A percentile compares a stretch with the other conserved stretches of the same genome.
These are phyloP conservation scores for Yoshiicerus persimilis DNA, from an alignment of 1,140 invertebrate species.

Conservation along the genomic window DNA sequence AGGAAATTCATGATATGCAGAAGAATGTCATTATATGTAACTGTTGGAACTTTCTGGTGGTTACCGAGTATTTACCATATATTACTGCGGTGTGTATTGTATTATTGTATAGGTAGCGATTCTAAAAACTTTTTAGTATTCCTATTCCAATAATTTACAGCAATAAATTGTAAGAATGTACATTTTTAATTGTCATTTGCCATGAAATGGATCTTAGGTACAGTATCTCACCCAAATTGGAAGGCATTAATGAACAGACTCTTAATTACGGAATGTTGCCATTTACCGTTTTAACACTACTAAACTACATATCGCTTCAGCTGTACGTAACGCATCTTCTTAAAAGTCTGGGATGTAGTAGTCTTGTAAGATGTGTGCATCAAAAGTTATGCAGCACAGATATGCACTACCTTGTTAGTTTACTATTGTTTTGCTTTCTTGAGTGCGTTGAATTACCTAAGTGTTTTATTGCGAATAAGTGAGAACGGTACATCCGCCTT, in stretches of 20 bases:
- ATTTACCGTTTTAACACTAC: not conserved
- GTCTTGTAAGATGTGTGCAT: not conserved
- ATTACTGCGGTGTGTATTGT: no score
- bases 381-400: not conserved
- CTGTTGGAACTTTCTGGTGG: no score
- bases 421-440: not conserved
- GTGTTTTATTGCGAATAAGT: not conserved
- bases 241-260: not conserved
- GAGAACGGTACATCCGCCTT: slow-evolving; percentile 9
- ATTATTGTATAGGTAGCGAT: no score
- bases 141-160: no score
- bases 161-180: not conserved
- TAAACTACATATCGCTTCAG: not conserved
- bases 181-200: not conserved
- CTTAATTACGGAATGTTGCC: not conserved
- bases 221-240: not conserved
- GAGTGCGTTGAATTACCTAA: not conserved
- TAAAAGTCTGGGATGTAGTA: not conserved
- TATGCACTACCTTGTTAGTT: not conserved
- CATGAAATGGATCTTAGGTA: not conserved
- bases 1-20: not conserved
- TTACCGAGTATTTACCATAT: no score
- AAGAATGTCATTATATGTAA: no score
- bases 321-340: not conserved
- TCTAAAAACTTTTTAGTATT: no score